Evolutionary conservation across 2,888 invertebrate genomes (phyloP).

Genomic region (Andrena marginata): DNA sequence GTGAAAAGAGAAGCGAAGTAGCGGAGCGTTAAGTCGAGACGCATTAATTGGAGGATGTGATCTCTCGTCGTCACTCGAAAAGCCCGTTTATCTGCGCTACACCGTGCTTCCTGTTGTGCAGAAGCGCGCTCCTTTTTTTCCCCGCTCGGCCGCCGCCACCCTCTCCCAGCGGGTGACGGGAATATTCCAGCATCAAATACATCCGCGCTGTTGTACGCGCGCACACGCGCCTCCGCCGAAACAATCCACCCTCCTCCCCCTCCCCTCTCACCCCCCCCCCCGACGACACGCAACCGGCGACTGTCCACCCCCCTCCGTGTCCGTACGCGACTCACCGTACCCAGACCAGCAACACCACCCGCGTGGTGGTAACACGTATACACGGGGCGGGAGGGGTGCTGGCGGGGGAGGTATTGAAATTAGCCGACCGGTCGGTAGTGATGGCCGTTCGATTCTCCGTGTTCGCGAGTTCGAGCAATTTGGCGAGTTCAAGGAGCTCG

Average conservation of each 20-base stretch:
- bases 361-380: conserved; percentile 45
- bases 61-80: conserved; percentile 58
- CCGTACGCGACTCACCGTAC: conserved; percentile 28
- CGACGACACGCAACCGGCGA: conserved; percentile 54
- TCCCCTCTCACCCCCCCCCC: too few species aligned
- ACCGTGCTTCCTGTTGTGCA: conserved; percentile 68
- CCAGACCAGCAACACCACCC: conserved; percentile 34
- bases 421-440: conserved; percentile 77
- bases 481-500: conserved; percentile 48
- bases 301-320: conserved; percentile 25
- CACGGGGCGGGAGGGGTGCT: conserved; percentile 33
- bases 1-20: conserved; percentile 25
- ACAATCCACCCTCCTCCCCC: conserved; percentile 70
- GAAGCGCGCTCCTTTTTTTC: conserved; percentile 58
- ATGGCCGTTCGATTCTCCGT: conserved; percentile 60
- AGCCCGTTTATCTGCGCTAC: conserved; percentile 62
- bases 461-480: conserved; percentile 61
- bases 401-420: conserved; percentile 81
- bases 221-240: conserved; percentile 66
- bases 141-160: conserved; percentile 22
- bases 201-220: conserved; percentile 65
- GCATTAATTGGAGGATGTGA: conserved; percentile 71
- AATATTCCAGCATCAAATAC: conserved; percentile 68
- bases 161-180: conserved; percentile 51
- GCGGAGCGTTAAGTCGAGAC: conserved; percentile 67